Conservation (phyloP, 2,113 vertebrate species). For the Dipodomys ordii region DNA sequence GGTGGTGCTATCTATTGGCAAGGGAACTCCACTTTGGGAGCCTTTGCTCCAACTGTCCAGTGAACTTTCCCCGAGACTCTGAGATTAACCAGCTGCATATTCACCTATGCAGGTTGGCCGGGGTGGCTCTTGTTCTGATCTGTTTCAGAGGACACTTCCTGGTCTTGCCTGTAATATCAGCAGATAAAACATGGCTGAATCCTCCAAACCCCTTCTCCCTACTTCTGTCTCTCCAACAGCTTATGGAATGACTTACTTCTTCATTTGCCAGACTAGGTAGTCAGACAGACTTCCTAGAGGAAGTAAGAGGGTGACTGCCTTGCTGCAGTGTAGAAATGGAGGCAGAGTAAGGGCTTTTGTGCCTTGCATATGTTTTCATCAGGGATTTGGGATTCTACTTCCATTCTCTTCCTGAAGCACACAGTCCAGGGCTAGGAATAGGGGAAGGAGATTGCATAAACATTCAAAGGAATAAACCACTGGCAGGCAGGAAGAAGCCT, state of each 20-base stretch:
- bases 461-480: not conserved
- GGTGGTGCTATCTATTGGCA: not conserved
- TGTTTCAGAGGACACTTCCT: not conserved
- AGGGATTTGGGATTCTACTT: not conserved
- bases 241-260: not conserved
- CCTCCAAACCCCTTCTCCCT: not conserved
- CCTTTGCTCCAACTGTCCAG: not conserved
- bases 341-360: not conserved
- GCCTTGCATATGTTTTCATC: not conserved
- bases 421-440: not conserved
- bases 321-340: not conserved
- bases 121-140: not conserved
- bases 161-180: not conserved
- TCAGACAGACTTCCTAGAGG: conserved; percentile 30
- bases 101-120: not conserved
- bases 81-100: not conserved
- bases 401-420: not conserved
- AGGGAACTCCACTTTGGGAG: not conserved
- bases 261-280: not conserved
- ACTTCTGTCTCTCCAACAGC: not conserved
- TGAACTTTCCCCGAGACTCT: not conserved
- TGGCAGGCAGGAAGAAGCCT: not conserved
- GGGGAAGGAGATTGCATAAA: not conserved
- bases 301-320: not conserved
- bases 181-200: not conserved